A percentile compares a stretch with the other conserved stretches of the same genome.
Conservation (phyloP, 2,113 vertebrate species). For the Tenrec ecaudatus region DNA sequence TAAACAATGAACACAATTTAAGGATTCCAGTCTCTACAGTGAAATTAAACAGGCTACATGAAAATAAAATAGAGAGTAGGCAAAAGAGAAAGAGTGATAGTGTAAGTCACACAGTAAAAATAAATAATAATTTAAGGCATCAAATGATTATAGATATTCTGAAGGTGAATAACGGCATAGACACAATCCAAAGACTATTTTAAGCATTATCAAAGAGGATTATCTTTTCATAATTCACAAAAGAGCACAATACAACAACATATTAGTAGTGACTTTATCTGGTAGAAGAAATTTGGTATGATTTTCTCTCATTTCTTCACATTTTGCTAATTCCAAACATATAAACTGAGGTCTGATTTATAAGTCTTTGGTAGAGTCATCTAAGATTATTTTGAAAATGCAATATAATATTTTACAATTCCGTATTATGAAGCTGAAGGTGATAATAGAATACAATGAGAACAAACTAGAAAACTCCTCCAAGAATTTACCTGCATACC, state of each 20-base stretch:
- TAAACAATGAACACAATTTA: neutral
- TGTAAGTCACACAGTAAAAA: neutral
- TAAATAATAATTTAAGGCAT: neutral
- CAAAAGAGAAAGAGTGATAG: neutral
- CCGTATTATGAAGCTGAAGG: neutral
- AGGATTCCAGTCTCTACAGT: neutral
- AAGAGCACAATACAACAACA: neutral
- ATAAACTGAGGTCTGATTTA: neutral
- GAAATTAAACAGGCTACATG: neutral
- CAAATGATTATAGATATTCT: neutral
- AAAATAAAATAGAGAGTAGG: neutral
- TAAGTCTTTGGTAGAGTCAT: neutral
- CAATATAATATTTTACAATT: neutral
- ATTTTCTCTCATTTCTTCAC: conserved; percentile 5
- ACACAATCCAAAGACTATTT: neutral
- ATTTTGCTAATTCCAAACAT: neutral
- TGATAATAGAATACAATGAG: neutral
- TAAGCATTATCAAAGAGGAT: neutral
- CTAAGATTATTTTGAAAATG: neutral
- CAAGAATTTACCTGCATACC: neutral
- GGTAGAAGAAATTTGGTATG: neutral
- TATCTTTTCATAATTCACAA: conserved; percentile 15
- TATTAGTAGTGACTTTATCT: neutral
- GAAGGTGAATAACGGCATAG: neutral
- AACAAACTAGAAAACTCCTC: neutral